Evolutionary conservation across 2,888 invertebrate species (phyloP).

Genomic region (Beris morrisii): DNA sequence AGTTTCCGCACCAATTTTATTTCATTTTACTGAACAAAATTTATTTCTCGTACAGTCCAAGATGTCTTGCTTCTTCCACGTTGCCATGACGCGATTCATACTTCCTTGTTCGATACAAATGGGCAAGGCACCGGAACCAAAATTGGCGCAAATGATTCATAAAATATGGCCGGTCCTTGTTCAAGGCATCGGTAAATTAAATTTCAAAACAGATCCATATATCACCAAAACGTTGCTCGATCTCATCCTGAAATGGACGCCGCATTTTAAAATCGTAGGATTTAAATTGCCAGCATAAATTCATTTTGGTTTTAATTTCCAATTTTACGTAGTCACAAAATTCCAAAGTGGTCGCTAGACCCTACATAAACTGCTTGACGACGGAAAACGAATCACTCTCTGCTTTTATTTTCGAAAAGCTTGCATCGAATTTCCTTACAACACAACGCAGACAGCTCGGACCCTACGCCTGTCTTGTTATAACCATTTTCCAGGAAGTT

Average conservation of each 20-base stretch:
- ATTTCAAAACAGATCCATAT: conserved; percentile 57
- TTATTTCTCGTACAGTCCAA: conserved; percentile 40
- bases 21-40: not conserved
- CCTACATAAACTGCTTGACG: conserved; percentile 48
- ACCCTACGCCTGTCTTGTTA: conserved; percentile 48
- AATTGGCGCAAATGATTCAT: conserved; percentile 57
- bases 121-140: conserved; percentile 55
- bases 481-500: conserved; percentile 51
- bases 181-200: conserved; percentile 58
- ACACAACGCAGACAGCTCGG: conserved; percentile 52
- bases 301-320: not conserved
- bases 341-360: conserved; percentile 50
- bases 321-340: conserved; percentile 42
- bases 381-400: conserved; percentile 47
- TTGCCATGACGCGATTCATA: conserved; percentile 58
- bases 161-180: conserved; percentile 60
- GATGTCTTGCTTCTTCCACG: conserved; percentile 58
- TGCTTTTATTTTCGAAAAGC: conserved; percentile 48
- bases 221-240: conserved; percentile 58
- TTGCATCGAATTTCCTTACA: conserved; percentile 49
- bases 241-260: conserved; percentile 57
- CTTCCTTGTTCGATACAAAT: conserved; percentile 58
- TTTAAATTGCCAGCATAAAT: not conserved
- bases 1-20: conserved; percentile 23
- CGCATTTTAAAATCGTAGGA: conserved; percentile 49